These are phyloP conservation scores for Watsonalla cultraria DNA, from an alignment of 2,888 invertebrate genomes.

Conservation along the genomic window DNA sequence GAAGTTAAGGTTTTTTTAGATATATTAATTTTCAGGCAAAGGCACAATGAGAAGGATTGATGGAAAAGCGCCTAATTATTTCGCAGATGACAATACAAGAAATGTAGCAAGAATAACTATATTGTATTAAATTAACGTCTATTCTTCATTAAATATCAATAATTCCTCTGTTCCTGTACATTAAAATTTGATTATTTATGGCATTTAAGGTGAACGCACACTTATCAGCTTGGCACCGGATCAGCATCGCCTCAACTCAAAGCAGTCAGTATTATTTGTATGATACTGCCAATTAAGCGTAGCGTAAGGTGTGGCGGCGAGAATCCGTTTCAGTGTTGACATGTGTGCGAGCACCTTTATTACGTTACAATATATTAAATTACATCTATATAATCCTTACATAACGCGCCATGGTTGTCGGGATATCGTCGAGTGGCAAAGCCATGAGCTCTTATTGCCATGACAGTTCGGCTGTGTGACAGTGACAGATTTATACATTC, in stretches of 20 bases:
- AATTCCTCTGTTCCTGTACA: constrained; percentile 24
- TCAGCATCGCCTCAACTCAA: too few species aligned
- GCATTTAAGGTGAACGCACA: neutral
- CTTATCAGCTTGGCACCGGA: too few species aligned
- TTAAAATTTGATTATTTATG: constrained; percentile 13
- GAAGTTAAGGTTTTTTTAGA: neutral
- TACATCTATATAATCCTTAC: constrained; percentile 43
- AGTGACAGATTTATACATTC: neutral
- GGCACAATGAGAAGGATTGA: too few species aligned
- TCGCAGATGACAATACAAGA: too few species aligned
- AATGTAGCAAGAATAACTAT: neutral
- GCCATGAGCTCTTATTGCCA: neutral
- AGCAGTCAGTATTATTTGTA: too few species aligned
- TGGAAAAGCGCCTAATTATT: too few species aligned
- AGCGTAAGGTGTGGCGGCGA: too few species aligned
- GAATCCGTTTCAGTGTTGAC: too few species aligned
- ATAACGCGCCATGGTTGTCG: constrained; percentile 45
- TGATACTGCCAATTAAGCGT: too few species aligned
- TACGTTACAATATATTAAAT: constrained; percentile 7
- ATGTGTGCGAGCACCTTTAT: too few species aligned
- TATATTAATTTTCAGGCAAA: too few species aligned
- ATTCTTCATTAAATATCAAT: constrained; percentile 16
- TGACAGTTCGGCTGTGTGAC: neutral
- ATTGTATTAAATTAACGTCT: neutral
- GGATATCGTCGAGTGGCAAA: constrained; percentile 9